phyloP scores from a whole-genome alignment of 1,140 invertebrate species.

The Eulimnadia texana region DNA sequence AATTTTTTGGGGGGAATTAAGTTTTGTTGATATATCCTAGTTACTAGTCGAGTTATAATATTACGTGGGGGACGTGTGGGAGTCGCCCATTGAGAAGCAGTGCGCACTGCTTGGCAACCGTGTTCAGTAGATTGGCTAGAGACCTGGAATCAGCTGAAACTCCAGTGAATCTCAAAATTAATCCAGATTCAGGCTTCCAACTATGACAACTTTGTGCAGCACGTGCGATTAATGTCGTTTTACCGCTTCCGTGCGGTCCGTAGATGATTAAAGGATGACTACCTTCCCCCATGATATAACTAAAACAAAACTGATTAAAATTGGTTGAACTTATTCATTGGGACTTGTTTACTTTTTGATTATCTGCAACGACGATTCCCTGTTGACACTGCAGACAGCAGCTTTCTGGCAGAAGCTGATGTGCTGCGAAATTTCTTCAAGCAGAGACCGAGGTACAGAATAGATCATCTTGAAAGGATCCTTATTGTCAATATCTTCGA shows the following conservation, averaged over 20 bases:
- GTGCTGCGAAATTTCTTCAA: conserved; percentile 46
- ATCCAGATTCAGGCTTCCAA: conserved; percentile 47
- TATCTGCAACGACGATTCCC: conserved; percentile 43
- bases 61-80: conserved; percentile 42
- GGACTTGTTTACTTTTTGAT: conserved; percentile 41
- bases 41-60: conserved; percentile 20
- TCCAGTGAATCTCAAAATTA: conserved; percentile 45
- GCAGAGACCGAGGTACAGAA: conserved; percentile 28
- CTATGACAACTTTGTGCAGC: conserved; percentile 45
- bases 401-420: conserved; percentile 44
- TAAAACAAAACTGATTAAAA: conserved; percentile 24
- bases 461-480: conserved; percentile 2
- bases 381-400: conserved; percentile 43
- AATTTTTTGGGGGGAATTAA: no score
- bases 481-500: conserved; percentile 34
- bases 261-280: conserved; percentile 49
- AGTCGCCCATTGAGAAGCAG: conserved; percentile 39
- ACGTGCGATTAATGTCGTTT: conserved; percentile 57
- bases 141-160: conserved; percentile 49
- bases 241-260: conserved; percentile 61
- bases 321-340: not conserved
- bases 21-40: no score
- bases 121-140: conserved; percentile 45
- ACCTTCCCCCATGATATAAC: conserved; percentile 48
- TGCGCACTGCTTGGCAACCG: conserved; percentile 48